Conservation (phyloP, 2,888 invertebrate genomes). For the Congeria kusceri region DNA sequence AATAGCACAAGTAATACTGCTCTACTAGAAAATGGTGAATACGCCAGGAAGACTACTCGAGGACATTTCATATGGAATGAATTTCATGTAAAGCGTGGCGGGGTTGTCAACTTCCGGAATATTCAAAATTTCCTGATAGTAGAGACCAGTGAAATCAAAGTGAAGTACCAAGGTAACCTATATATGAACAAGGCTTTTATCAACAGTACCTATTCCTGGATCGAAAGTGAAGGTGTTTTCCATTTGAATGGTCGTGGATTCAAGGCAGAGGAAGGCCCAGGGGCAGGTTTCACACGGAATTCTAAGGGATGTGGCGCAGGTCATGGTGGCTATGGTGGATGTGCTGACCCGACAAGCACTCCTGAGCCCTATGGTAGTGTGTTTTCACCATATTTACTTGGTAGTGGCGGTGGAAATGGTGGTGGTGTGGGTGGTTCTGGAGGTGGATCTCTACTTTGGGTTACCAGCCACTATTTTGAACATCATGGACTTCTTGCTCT, state of each 20-base stretch:
- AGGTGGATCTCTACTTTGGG: constrained; percentile 74
- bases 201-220: constrained; percentile 72
- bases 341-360: constrained; percentile 52
- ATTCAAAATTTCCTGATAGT: constrained; percentile 55
- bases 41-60: constrained; percentile 53
- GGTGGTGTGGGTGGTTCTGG: constrained; percentile 71
- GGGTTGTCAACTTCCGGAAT: constrained; percentile 65
- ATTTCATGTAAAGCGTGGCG: constrained; percentile 69
- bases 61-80: constrained; percentile 74
- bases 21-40: constrained; percentile 66
- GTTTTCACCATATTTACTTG: constrained; percentile 62
- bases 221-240: constrained; percentile 76
- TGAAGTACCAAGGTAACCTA: constrained; percentile 72
- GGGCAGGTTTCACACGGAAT: constrained; percentile 65
- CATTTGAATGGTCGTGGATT: constrained; percentile 74
- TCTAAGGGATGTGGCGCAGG: constrained; percentile 74
- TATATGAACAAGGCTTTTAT: constrained; percentile 76
- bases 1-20: constrained; percentile 74
- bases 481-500: constrained; percentile 73
- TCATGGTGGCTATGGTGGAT: constrained; percentile 78
- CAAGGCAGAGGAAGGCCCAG: constrained; percentile 63
- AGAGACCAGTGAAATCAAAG: constrained; percentile 69
- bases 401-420: constrained; percentile 78
- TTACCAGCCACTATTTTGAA: constrained; percentile 71
- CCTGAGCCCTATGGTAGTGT: constrained; percentile 73